A percentile compares a stretch with the other conserved stretches of the same genome.
Evolutionary conservation across 2,113 vertebrate genomes (phyloP).

Genomic region (Charina bottae): DNA sequence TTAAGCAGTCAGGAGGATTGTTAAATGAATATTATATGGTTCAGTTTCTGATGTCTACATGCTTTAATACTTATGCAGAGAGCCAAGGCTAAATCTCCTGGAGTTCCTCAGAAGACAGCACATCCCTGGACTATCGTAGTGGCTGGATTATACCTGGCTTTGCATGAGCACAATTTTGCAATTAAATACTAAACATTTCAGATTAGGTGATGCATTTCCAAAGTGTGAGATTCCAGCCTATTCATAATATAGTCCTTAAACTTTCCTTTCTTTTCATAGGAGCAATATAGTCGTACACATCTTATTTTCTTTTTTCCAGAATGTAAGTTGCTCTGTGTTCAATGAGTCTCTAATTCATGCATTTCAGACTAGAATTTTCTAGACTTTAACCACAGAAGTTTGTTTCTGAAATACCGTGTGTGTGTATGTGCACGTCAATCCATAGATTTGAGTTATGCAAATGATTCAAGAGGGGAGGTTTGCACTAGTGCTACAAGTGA

Average conservation of each 20-base stretch:
- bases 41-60: conserved; percentile 13
- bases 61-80: conserved; percentile 4
- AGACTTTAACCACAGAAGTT: neutral
- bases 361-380: neutral
- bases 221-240: neutral
- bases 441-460: neutral
- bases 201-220: neutral
- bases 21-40: conserved; percentile 12
- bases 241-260: neutral
- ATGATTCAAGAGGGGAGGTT: neutral
- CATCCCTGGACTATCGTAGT: neutral
- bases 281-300: neutral
- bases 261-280: neutral
- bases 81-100: conserved; percentile 3
- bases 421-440: neutral
- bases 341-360: neutral
- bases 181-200: conserved; percentile 2
- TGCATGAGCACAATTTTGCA: neutral
- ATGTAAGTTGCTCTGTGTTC: neutral
- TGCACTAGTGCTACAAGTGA: neutral
- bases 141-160: conserved; percentile 7
- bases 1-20: conserved; percentile 21
- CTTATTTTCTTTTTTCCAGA: neutral
- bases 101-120: neutral
- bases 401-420: neutral